Conservation (phyloP, 1,140 invertebrate species). For the Drosophila bifasciata region DNA sequence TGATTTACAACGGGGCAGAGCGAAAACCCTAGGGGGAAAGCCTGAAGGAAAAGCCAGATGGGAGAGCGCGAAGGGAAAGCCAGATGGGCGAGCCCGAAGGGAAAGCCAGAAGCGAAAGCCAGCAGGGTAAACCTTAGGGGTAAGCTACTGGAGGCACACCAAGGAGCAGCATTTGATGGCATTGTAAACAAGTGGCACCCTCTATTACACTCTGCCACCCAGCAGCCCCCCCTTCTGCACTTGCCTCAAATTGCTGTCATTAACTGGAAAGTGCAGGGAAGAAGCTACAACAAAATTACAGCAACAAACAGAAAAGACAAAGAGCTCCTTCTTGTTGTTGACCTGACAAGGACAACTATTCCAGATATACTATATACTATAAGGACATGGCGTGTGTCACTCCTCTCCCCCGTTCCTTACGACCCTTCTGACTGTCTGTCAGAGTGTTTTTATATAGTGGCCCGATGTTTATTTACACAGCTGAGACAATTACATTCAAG, state of each 20-base stretch:
- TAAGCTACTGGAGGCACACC: background rate
- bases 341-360: constrained; percentile 59
- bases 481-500: constrained; percentile 57
- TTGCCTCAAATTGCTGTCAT: constrained; percentile 54
- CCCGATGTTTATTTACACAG: constrained; percentile 55
- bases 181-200: constrained; percentile 35
- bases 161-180: constrained; percentile 40
- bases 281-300: constrained; percentile 23
- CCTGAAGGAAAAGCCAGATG: no score
- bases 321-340: constrained; percentile 36
- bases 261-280: constrained; percentile 51
- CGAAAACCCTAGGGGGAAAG: no score
- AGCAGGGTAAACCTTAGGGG: no score
- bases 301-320: constrained; percentile 25
- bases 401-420: constrained; percentile 4
- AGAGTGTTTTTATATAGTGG: constrained; percentile 29
- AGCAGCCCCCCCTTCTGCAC: background rate
- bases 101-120: no score
- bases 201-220: constrained; percentile 7
- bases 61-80: no score
- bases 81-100: no score
- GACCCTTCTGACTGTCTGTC: constrained; percentile 15
- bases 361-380: constrained; percentile 32
- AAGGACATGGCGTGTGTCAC: constrained; percentile 28
- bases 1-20: constrained; percentile 26